Percentiles rank a stretch among this genome's conserved stretches.
Conservation (phyloP, 2,888 invertebrate genomes). For the Mesochorus sp. region DNA sequence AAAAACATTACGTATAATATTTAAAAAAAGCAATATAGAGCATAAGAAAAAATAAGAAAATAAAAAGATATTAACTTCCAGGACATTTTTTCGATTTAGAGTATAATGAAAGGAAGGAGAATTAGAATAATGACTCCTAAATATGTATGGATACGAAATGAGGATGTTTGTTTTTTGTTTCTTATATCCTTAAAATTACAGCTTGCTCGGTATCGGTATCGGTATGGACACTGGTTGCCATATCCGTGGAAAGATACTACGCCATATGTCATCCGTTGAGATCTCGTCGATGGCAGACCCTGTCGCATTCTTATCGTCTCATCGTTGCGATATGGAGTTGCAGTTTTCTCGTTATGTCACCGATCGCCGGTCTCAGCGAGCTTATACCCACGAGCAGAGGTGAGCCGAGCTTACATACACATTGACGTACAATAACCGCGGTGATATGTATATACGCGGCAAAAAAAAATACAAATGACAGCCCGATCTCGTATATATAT, state of each 20-base stretch:
- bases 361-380: constrained; percentile 85
- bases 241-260: constrained; percentile 90
- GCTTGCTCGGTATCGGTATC: constrained; percentile 90
- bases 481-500: too few species aligned
- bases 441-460: not conserved
- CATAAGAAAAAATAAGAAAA: too few species aligned
- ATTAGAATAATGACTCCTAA: constrained; percentile 19
- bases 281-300: constrained; percentile 90
- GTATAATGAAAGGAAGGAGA: not conserved
- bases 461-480: not conserved
- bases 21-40: too few species aligned
- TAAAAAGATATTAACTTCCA: not conserved
- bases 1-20: too few species aligned
- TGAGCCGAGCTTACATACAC: constrained; percentile 24
- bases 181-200: constrained; percentile 80
- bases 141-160: constrained; percentile 3
- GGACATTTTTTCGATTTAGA: not conserved
- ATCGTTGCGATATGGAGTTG: constrained; percentile 87
- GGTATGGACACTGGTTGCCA: constrained; percentile 90
- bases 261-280: constrained; percentile 90
- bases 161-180: too few species aligned
- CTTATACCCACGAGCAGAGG: constrained; percentile 83
- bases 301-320: constrained; percentile 88
- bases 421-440: too few species aligned
- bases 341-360: constrained; percentile 86